phyloP scores from a whole-genome alignment of 2,888 invertebrate genomes.

The Zhengitettix transpicula region DNA sequence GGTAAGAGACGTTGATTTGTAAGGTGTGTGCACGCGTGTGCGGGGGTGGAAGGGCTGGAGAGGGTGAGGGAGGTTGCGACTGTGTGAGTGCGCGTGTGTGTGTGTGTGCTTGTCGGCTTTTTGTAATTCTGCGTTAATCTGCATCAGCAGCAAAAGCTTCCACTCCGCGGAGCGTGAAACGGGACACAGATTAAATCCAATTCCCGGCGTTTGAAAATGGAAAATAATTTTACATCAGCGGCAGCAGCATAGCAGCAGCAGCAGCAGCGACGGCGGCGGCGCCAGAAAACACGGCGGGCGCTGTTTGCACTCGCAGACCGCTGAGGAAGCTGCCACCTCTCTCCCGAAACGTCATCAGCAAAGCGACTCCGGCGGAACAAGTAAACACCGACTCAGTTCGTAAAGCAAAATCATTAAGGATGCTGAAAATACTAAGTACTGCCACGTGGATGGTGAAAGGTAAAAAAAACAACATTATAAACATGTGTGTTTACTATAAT shows the following conservation, averaged over 20 bases:
- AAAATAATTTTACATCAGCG: slow-evolving; percentile 14
- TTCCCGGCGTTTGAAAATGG: slow-evolving; percentile 14
- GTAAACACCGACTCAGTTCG: too few species aligned
- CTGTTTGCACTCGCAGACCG: not conserved
- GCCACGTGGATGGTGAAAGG: too few species aligned
- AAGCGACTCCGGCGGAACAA: too few species aligned
- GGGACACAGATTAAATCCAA: slow-evolving; percentile 14
- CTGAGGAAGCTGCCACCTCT: too few species aligned
- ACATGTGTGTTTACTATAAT: too few species aligned
- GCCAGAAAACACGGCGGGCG: not conserved
- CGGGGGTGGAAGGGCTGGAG: not conserved
- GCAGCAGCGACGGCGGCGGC: slow-evolving; percentile 1
- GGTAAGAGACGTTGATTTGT: not conserved
- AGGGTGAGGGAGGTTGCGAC: not conserved
- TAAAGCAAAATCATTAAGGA: too few species aligned
- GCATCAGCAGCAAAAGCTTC: slow-evolving; percentile 11
- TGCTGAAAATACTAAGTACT: too few species aligned
- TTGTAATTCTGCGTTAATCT: slow-evolving; percentile 15
- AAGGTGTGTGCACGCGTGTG: not conserved
- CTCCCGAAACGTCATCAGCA: too few species aligned
- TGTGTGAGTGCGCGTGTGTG: slow-evolving; percentile 1
- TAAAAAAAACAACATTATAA: too few species aligned
- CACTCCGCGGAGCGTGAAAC: slow-evolving; percentile 12
- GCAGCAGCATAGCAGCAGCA: slow-evolving; percentile 7
- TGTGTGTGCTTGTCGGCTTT: slow-evolving; percentile 13